Conservation (phyloP, 2,888 invertebrate genomes). For the Malacosoma neustria region DNA sequence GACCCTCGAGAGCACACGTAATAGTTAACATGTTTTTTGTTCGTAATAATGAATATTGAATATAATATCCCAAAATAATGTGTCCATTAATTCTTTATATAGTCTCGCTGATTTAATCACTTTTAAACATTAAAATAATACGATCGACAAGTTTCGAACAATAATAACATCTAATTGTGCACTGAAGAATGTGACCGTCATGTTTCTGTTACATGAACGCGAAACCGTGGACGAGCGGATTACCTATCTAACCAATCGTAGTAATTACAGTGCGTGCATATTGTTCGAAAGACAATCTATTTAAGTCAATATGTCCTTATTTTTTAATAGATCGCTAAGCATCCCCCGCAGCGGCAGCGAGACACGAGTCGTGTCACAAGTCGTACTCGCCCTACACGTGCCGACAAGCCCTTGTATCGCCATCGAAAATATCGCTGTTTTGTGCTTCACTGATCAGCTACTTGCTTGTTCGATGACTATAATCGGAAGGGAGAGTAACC, state of each 20-base stretch:
- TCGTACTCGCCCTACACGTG: slow-evolving; percentile 63
- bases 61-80: slow-evolving; percentile 30
- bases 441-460: slow-evolving; percentile 11
- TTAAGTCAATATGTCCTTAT: slow-evolving; percentile 73
- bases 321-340: slow-evolving; percentile 71
- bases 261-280: slow-evolving; percentile 41
- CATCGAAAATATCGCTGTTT: background rate
- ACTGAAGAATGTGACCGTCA: slow-evolving; percentile 67
- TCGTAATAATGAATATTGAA: slow-evolving; percentile 46
- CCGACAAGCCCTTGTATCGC: slow-evolving; percentile 17
- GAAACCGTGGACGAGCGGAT: slow-evolving; percentile 34
- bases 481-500: slow-evolving; percentile 38
- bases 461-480: slow-evolving; percentile 50
- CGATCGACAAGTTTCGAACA: slow-evolving; percentile 25
- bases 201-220: slow-evolving; percentile 72
- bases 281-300: slow-evolving; percentile 61
- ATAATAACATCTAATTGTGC: slow-evolving; percentile 63
- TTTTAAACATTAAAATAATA: slow-evolving; percentile 19
- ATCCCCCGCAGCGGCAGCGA: slow-evolving; percentile 67
- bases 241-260: slow-evolving; percentile 39
- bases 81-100: slow-evolving; percentile 23
- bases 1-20: slow-evolving; percentile 63
- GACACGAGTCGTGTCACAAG: slow-evolving; percentile 57
- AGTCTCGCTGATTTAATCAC: slow-evolving; percentile 17
- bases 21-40: slow-evolving; percentile 70